Percentiles rank a stretch among this genome's conserved stretches.
phyloP scores from a whole-genome alignment of 2,888 invertebrate genomes.

The Agriotes lineatus region DNA sequence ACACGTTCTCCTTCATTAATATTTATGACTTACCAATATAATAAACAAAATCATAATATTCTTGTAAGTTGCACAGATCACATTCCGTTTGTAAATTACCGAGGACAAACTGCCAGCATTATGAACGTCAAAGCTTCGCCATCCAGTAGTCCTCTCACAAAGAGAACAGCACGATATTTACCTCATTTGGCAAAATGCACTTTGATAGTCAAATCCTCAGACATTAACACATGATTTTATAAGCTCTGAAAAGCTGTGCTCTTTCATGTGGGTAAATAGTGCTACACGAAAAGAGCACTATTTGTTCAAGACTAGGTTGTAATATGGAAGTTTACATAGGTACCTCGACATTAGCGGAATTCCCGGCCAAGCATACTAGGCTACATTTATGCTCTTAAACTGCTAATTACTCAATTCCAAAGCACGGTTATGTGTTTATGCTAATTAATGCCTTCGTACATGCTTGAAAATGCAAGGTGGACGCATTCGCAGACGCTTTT shows the following conservation, averaged over 20 bases:
- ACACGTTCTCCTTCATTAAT: too few species aligned
- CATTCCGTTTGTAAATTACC: too few species aligned
- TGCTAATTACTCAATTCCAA: constrained; percentile 1
- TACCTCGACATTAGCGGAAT: constrained; percentile 1
- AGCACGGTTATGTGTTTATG: not conserved
- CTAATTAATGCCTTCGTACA: not conserved
- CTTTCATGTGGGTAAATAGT: constrained; percentile 11
- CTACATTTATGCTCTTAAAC: constrained; percentile 2
- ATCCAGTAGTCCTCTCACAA: too few species aligned
- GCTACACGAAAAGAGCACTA: not conserved
- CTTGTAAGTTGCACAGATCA: too few species aligned
- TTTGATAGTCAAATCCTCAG: too few species aligned
- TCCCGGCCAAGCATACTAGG: not conserved
- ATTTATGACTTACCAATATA: too few species aligned
- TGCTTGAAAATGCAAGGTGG: not conserved
- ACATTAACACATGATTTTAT: not conserved
- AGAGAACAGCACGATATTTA: too few species aligned
- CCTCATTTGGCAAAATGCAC: too few species aligned
- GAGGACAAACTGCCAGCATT: too few species aligned
- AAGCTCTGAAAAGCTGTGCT: not conserved
- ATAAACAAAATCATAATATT: too few species aligned
- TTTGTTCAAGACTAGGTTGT: not conserved
- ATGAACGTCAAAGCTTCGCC: too few species aligned
- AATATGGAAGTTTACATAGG: constrained; percentile 8
- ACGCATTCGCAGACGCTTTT: too few species aligned